Evolutionary conservation across 1,140 invertebrate species (phyloP).

Genomic region (Eciton burchellii): DNA sequence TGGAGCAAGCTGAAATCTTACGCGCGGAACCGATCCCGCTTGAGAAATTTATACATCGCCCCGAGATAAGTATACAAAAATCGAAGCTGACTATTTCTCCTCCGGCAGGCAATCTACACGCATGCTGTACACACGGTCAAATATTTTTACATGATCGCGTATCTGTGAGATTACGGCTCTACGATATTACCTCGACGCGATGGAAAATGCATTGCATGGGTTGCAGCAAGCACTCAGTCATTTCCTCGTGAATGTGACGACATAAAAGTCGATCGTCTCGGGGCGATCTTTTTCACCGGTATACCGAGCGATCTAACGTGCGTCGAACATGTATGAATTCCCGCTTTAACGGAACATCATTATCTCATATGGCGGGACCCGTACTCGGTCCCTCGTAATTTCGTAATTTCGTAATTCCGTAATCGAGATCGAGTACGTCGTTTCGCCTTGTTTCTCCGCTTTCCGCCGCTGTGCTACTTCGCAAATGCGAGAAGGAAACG

Average conservation of each 20-base stretch:
- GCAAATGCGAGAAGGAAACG: background rate
- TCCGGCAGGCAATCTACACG: constrained; percentile 32
- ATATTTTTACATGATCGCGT: constrained; percentile 55
- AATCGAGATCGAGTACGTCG: too few species aligned
- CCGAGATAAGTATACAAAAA: constrained; percentile 45
- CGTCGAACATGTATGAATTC: constrained; percentile 9
- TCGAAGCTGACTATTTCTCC: constrained; percentile 39
- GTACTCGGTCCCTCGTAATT: too few species aligned
- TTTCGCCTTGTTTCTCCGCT: background rate
- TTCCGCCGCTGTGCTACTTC: background rate
- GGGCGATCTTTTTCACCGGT: constrained; percentile 4
- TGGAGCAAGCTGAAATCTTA: constrained; percentile 1
- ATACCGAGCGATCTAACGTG: background rate
- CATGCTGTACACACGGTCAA: constrained; percentile 27
- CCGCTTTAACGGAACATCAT: constrained; percentile 6
- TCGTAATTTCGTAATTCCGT: background rate
- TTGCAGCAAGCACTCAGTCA: constrained; percentile 52
- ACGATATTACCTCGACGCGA: constrained; percentile 52
- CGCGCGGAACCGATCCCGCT: constrained; percentile 32
- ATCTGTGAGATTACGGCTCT: constrained; percentile 48
- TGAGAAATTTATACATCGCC: constrained; percentile 40
- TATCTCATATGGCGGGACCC: too few species aligned
- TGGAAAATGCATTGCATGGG: constrained; percentile 50
- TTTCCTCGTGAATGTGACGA: constrained; percentile 42
- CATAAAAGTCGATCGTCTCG: constrained; percentile 46